Evolutionary conservation across 2,113 vertebrate species (phyloP).

Genomic region (Cavia aperea): DNA sequence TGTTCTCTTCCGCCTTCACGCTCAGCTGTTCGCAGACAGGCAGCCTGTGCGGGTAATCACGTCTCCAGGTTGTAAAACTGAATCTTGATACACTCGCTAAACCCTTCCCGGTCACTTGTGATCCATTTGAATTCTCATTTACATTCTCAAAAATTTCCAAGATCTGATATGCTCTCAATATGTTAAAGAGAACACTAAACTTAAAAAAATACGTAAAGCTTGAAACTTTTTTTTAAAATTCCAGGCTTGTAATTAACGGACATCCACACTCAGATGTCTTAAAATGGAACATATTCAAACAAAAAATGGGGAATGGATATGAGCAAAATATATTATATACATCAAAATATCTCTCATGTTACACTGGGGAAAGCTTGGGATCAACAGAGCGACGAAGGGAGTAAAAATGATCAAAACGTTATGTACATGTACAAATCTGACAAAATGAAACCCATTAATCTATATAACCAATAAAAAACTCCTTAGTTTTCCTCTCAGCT

Average conservation of each 20-base stretch:
- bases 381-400: neutral
- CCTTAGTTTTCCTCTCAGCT: neutral
- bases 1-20: neutral
- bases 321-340: neutral
- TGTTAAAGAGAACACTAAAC: neutral
- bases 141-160: neutral
- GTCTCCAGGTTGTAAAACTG: neutral
- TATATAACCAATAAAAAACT: neutral
- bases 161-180: neutral
- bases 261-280: neutral
- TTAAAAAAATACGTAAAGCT: neutral
- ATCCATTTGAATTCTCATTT: neutral
- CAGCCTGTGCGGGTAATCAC: neutral
- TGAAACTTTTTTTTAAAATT: constrained; percentile 26
- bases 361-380: neutral
- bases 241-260: neutral
- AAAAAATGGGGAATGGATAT: neutral
- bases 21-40: constrained; percentile 46
- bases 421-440: neutral
- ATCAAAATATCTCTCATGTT: neutral
- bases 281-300: neutral
- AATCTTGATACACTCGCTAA: constrained; percentile 38
- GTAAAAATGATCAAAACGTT: neutral
- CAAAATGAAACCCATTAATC: too few species aligned
- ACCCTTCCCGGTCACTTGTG: neutral